Percentiles rank a stretch among this genome's conserved stretches.
phyloP scores from a whole-genome alignment of 2,888 invertebrate genomes.

The Iphiclides podalirius region DNA sequence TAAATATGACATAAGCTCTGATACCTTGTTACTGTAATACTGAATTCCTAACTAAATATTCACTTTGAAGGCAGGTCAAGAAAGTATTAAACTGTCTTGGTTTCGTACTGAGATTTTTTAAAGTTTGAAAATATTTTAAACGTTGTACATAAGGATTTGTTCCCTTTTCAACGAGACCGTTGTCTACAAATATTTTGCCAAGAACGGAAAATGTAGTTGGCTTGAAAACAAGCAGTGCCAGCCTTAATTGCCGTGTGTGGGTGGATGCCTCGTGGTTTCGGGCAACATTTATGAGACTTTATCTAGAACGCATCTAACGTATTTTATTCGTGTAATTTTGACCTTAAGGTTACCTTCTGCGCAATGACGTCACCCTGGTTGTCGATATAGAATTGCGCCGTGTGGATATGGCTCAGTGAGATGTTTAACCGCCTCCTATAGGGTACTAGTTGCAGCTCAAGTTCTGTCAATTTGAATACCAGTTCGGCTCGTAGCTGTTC shows the following conservation, averaged over 20 bases:
- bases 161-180: neutral
- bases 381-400: slow-evolving; percentile 88
- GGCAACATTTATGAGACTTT: slow-evolving; percentile 20
- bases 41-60: no score
- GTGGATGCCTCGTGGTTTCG: slow-evolving; percentile 13
- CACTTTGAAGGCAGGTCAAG: no score
- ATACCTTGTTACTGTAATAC: no score
- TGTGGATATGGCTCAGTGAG: slow-evolving; percentile 86
- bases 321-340: slow-evolving; percentile 13
- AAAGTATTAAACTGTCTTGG: no score
- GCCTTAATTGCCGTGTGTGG: slow-evolving; percentile 22
- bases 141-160: no score
- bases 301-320: slow-evolving; percentile 15
- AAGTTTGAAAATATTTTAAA: no score
- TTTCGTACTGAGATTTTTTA: no score
- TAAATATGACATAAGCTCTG: no score
- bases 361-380: slow-evolving; percentile 86
- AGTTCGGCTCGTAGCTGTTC: slow-evolving; percentile 85
- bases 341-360: slow-evolving; percentile 76
- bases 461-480: slow-evolving; percentile 86
- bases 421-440: slow-evolving; percentile 86
- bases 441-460: slow-evolving; percentile 86
- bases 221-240: slow-evolving; percentile 18
- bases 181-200: slow-evolving; percentile 8
- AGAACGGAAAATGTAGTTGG: slow-evolving; percentile 18